Conservation (phyloP, 1,140 invertebrate species). For the Drosophila suzukii region DNA sequence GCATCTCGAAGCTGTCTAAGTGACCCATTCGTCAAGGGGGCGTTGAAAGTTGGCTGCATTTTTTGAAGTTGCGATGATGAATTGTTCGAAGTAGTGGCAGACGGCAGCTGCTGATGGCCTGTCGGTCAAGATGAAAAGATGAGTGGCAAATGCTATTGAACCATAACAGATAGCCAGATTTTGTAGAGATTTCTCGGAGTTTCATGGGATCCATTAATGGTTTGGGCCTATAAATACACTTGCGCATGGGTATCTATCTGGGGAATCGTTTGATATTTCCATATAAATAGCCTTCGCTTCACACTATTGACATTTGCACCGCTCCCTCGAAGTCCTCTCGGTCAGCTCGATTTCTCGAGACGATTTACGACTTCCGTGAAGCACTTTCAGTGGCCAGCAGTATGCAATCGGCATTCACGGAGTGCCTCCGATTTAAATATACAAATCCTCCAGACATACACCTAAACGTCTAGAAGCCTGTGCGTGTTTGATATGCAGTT, state of each 20-base stretch:
- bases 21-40: slow-evolving; percentile 65
- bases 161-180: slow-evolving; percentile 49
- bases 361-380: slow-evolving; percentile 80
- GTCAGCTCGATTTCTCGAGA: slow-evolving; percentile 54
- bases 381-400: slow-evolving; percentile 65
- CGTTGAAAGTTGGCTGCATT: slow-evolving; percentile 62
- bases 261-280: slow-evolving; percentile 56
- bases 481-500: slow-evolving; percentile 69
- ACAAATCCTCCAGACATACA: slow-evolving; percentile 31
- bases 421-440: slow-evolving; percentile 72
- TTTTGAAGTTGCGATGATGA: slow-evolving; percentile 63
- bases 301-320: slow-evolving; percentile 64
- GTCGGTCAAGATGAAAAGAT: slow-evolving; percentile 72
- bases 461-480: slow-evolving; percentile 9
- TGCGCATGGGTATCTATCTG: slow-evolving; percentile 21
- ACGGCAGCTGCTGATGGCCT: slow-evolving; percentile 55
- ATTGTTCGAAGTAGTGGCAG: slow-evolving; percentile 43
- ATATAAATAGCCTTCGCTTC: slow-evolving; percentile 53
- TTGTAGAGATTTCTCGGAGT: neutral
- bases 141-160: slow-evolving; percentile 67
- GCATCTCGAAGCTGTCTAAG: slow-evolving; percentile 60
- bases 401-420: slow-evolving; percentile 69
- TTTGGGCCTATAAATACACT: slow-evolving; percentile 47
- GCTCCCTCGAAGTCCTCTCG: slow-evolving; percentile 33
- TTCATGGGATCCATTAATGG: slow-evolving; percentile 37